These are phyloP conservation scores for Drosophila nasuta DNA, from an alignment of 1,140 invertebrate genomes.

Conservation along the genomic window DNA sequence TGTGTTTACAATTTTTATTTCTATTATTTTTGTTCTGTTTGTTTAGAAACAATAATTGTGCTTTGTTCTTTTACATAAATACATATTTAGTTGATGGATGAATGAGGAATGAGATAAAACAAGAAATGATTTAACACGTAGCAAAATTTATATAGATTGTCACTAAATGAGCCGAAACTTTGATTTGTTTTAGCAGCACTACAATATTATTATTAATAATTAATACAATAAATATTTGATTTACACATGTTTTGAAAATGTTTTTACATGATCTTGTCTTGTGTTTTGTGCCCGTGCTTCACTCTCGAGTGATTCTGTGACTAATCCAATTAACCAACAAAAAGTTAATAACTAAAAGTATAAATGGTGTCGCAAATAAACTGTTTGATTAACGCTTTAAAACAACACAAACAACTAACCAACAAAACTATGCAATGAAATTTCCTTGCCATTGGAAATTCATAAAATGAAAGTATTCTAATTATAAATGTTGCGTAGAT, in stretches of 20 bases:
- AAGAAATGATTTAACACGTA: slow-evolving; percentile 25
- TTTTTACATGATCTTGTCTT: slow-evolving; percentile 43
- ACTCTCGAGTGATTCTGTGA: slow-evolving; percentile 40
- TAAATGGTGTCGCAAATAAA: slow-evolving; percentile 50
- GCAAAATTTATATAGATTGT: slow-evolving; percentile 41
- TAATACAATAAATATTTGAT: slow-evolving; percentile 75
- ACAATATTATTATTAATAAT: slow-evolving; percentile 45
- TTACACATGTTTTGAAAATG: slow-evolving; percentile 55
- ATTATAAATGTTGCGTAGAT: slow-evolving; percentile 67
- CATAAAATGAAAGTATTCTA: slow-evolving; percentile 67
- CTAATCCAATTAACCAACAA: slow-evolving; percentile 49
- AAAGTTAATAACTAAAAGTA: slow-evolving; percentile 20
- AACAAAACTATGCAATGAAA: slow-evolving; percentile 25
- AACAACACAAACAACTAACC: not conserved
- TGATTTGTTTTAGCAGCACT: slow-evolving; percentile 40
- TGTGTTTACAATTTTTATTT: slow-evolving; percentile 56
- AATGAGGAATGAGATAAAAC: slow-evolving; percentile 24
- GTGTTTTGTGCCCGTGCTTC: slow-evolving; percentile 47
- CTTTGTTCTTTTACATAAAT: slow-evolving; percentile 34
- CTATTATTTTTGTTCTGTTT: slow-evolving; percentile 35
- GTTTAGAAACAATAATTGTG: slow-evolving; percentile 58
- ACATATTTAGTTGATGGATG: slow-evolving; percentile 25
- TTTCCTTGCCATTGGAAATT: slow-evolving; percentile 44
- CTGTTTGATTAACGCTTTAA: slow-evolving; percentile 25
- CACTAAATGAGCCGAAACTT: slow-evolving; percentile 35